Percentiles rank a stretch among this genome's conserved stretches.
Conservation (phyloP, 2,888 invertebrate species). For the Cosmia trapezina region DNA sequence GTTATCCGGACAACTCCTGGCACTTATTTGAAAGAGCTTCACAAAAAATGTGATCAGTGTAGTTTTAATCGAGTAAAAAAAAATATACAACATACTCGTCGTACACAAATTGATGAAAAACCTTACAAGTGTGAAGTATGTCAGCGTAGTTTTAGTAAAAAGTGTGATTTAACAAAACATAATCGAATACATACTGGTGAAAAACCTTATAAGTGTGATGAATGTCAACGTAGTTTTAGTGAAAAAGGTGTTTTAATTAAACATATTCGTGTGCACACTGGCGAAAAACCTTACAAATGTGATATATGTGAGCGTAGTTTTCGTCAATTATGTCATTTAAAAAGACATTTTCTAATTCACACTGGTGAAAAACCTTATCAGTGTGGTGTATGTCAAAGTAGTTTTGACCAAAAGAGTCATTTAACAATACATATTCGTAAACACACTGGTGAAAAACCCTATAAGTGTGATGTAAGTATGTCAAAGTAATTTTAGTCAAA, state of each 20-base stretch:
- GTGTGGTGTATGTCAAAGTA: not conserved
- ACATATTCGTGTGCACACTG: too few relatives aligned
- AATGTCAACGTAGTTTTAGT: not conserved
- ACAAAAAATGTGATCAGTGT: too few relatives aligned
- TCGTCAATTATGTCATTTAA: not conserved
- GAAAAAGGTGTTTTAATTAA: not conserved
- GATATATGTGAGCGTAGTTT: not conserved
- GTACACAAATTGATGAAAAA: too few relatives aligned
- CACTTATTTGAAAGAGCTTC: not conserved
- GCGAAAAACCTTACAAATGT: not conserved
- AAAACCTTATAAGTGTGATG: not conserved
- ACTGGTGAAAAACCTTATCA: not conserved
- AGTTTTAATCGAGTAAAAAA: too few relatives aligned
- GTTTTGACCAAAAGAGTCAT: rapidly evolving
- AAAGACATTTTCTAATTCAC: not conserved
- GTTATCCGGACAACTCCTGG: too few relatives aligned
- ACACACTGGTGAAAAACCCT: not conserved
- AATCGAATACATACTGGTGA: too few relatives aligned
- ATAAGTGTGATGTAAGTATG: not conserved
- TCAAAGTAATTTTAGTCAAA: not conserved
- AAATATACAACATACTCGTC: too few relatives aligned
- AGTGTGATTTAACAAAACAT: too few relatives aligned
- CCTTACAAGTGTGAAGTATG: too few relatives aligned
- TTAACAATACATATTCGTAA: not conserved
- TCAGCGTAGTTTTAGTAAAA: too few relatives aligned